Conservation (phyloP, 2,888 invertebrate species). For the Cerceris rybyensis region DNA sequence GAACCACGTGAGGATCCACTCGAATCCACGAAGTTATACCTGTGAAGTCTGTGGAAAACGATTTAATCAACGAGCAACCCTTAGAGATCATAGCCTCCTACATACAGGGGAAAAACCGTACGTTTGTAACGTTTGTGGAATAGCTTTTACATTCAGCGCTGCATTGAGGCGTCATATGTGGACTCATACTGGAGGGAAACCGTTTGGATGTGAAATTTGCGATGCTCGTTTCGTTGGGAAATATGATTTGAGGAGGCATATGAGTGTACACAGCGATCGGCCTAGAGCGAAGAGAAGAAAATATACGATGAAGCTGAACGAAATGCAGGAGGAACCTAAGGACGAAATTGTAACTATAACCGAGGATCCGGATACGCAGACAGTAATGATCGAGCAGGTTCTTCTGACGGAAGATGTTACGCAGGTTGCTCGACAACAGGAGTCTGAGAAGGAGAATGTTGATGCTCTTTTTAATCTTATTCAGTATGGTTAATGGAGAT, state of each 20-base stretch:
- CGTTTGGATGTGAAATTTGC: constrained; percentile 76
- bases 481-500: constrained; percentile 69
- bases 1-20: constrained; percentile 77
- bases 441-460: constrained; percentile 78
- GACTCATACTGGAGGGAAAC: constrained; percentile 75
- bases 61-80: constrained; percentile 79
- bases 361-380: constrained; percentile 58
- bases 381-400: constrained; percentile 74
- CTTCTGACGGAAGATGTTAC: constrained; percentile 70
- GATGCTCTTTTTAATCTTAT: constrained; percentile 77
- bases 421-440: constrained; percentile 69
- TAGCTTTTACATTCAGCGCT: constrained; percentile 78
- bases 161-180: constrained; percentile 78
- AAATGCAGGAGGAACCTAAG: constrained; percentile 32
- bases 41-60: constrained; percentile 79
- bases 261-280: constrained; percentile 75
- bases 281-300: constrained; percentile 63
- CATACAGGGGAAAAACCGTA: constrained; percentile 80
- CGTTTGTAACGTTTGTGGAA: constrained; percentile 76
- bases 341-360: constrained; percentile 43
- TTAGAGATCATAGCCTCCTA: constrained; percentile 76
- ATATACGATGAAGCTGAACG: constrained; percentile 33
- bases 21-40: constrained; percentile 77
- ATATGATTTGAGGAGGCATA: constrained; percentile 78
- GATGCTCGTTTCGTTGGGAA: constrained; percentile 76